A percentile compares a stretch with the other conserved stretches of the same genome.
Evolutionary conservation across 2,888 invertebrate species (phyloP).

Genomic region (Heteromurus nitidus): DNA sequence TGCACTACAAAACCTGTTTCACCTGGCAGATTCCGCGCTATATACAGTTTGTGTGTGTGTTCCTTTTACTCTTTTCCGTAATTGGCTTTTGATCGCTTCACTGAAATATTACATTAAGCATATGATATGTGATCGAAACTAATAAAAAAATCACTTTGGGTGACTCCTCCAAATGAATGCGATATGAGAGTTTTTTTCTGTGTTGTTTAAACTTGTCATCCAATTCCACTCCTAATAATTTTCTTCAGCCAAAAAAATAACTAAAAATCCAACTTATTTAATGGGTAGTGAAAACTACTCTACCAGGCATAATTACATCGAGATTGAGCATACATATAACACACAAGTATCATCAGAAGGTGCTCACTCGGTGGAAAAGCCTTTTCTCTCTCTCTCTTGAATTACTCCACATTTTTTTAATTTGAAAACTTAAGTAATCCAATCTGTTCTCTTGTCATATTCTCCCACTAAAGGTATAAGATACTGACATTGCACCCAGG

Average conservation of each 20-base stretch:
- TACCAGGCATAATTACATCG: too few species aligned
- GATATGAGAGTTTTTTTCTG: too few species aligned
- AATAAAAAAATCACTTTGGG: not conserved
- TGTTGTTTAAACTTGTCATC: not conserved
- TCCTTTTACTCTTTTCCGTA: not conserved
- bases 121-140: not conserved
- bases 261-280: not conserved
- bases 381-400: too few species aligned
- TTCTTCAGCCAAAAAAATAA: not conserved
- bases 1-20: too few species aligned
- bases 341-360: too few species aligned
- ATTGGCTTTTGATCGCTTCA: not conserved
- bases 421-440: constrained; percentile 61
- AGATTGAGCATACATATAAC: too few species aligned
- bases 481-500: constrained; percentile 37
- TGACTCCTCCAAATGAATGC: too few species aligned
- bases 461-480: constrained; percentile 15
- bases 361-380: too few species aligned
- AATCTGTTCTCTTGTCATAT: constrained; percentile 39
- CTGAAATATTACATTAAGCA: not conserved
- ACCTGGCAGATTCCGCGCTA: not conserved
- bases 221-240: not conserved
- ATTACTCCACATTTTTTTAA: constrained; percentile 45
- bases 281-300: not conserved
- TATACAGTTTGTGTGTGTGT: not conserved